Percentiles rank a stretch among this genome's conserved stretches.
These are phyloP conservation scores for Ctenosaura bakeri DNA, from an alignment of 2,797 vertebrate genomes.

Conservation along the genomic window DNA sequence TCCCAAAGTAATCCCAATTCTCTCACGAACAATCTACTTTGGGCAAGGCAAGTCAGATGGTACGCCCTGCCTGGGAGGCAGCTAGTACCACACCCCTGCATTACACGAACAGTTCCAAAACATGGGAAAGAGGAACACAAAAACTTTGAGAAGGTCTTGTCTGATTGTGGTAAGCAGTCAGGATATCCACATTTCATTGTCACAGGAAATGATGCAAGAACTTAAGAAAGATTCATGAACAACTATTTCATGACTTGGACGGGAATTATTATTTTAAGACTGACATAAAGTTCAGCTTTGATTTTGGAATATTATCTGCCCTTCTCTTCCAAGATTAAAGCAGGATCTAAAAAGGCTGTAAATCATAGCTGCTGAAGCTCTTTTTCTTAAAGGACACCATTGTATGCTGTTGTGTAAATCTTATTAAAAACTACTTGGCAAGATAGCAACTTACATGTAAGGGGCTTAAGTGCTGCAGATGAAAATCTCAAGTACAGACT, in stretches of 20 bases:
- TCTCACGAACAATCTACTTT: neutral
- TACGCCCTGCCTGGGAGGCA: neutral
- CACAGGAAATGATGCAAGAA: conserved; percentile 10
- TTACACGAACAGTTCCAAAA: neutral
- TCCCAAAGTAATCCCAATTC: neutral
- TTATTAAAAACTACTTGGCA: conserved; percentile 23
- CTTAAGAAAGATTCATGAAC: neutral
- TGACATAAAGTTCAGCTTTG: neutral
- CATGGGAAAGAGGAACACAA: neutral
- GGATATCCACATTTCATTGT: neutral
- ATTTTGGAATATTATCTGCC: neutral
- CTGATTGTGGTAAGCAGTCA: neutral
- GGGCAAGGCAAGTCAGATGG: neutral
- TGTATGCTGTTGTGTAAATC: neutral
- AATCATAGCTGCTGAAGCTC: neutral
- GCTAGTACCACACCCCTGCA: neutral
- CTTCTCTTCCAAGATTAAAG: neutral
- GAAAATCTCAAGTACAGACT: neutral
- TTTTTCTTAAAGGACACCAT: neutral
- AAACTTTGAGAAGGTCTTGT: neutral
- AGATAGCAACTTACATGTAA: conserved; percentile 4
- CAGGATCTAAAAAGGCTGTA: neutral
- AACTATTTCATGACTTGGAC: neutral
- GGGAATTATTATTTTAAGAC: no score
- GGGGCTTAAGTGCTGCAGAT: neutral